A percentile compares a stretch with the other conserved stretches of the same genome.
Evolutionary conservation across 1,140 invertebrate species (phyloP).

Genomic region (Oryctes rhinoceros): DNA sequence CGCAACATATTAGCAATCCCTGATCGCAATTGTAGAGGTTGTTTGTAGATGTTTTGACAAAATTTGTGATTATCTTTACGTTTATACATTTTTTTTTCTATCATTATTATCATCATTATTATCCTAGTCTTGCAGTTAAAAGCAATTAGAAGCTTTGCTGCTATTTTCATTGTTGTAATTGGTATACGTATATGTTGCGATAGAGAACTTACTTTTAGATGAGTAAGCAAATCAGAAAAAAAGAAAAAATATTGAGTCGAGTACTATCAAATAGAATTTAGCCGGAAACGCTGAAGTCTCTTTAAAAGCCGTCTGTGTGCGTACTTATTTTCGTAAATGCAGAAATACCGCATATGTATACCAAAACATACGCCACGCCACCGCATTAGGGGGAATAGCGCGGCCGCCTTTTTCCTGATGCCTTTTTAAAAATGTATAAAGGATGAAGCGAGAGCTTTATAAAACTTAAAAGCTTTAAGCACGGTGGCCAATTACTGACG

Average conservation of each 20-base stretch:
- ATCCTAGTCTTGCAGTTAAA: no score
- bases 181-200: neutral
- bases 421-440: constrained; percentile 61
- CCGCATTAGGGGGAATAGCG: constrained; percentile 43
- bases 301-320: constrained; percentile 37
- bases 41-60: no score
- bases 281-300: constrained; percentile 25
- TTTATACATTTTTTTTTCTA: no score
- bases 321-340: constrained; percentile 42
- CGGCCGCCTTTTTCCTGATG: constrained; percentile 49
- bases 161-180: no score
- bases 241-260: neutral
- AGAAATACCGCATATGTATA: constrained; percentile 46
- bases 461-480: constrained; percentile 58
- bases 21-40: no score
- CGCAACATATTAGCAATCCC: no score
- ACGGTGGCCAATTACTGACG: constrained; percentile 57
- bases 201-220: neutral
- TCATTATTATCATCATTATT: no score
- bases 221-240: neutral
- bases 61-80: no score
- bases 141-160: no score
- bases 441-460: constrained; percentile 57
- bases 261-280: constrained; percentile 19
- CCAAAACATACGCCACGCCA: constrained; percentile 43